Percentiles rank a stretch among this genome's conserved stretches.
These are phyloP conservation scores for Drosophila dunni DNA, from an alignment of 1,140 invertebrate genomes.

Conservation along the genomic window DNA sequence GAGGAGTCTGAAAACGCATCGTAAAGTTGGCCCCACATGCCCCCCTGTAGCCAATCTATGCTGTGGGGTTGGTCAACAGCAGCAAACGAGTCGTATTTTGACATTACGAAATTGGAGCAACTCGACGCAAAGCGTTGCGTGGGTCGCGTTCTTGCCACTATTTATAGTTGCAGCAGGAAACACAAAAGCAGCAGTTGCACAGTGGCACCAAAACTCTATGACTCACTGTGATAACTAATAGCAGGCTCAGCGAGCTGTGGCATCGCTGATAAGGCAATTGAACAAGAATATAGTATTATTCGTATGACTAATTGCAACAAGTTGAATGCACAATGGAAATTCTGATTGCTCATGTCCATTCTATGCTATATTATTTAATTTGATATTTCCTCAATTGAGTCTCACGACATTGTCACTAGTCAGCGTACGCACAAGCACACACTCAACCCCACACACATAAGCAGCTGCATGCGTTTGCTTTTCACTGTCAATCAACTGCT, in stretches of 20 bases:
- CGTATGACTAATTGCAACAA: conserved; percentile 67
- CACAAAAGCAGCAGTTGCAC: background rate
- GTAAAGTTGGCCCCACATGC: conserved; percentile 3
- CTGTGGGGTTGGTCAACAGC: background rate
- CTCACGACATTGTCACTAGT: conserved; percentile 46
- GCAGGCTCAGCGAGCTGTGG: background rate
- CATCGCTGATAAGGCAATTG: conserved; percentile 34
- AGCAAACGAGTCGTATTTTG: conserved; percentile 45
- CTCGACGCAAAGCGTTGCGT: conserved; percentile 59
- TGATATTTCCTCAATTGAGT: conserved; percentile 80
- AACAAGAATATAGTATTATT: background rate
- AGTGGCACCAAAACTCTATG: conserved; percentile 4
- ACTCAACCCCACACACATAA: conserved; percentile 5
- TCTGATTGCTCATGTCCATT: conserved; percentile 39
- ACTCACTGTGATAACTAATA: conserved; percentile 26
- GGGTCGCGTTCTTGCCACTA: conserved; percentile 55
- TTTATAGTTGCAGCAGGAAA: conserved; percentile 64
- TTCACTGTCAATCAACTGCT: conserved; percentile 52
- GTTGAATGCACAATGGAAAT: conserved; percentile 52
- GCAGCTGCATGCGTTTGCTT: conserved; percentile 3
- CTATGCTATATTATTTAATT: conserved; percentile 61
- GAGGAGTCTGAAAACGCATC: conserved; percentile 28
- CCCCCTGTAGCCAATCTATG: background rate
- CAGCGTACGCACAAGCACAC: conserved; percentile 20
- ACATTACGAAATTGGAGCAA: conserved; percentile 75